Evolutionary conservation across 1,140 invertebrate genomes (phyloP), one percentile per base, ranked within the genome.

Genomic region (Thereuonema tuberculata): DNA sequence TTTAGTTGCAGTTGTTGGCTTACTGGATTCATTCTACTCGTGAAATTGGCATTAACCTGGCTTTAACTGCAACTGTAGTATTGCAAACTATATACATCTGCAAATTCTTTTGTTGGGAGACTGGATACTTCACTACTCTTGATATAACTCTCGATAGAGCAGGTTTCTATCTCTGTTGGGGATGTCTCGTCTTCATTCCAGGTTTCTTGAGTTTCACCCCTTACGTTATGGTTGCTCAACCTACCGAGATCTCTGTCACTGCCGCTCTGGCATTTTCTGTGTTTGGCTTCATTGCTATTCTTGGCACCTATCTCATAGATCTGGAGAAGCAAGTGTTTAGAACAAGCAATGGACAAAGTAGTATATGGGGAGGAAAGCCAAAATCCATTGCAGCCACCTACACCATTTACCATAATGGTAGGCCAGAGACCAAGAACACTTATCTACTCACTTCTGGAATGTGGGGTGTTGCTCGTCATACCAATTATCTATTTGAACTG

Each of bases 91-190:
- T 37, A 5, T 37, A 37, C 31, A 37, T 37, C 17, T 5, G 5
- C 31, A 37, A 37, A 17, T 37, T 37, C 31, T 37, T 37, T 17
- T 37, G 31, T 5, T 37, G 5, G 5, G 81, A 83, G 69, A 73
- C 75, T 2, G 80, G 80, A 15, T 83, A 82, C 66, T 79, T 82
- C 70, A 70, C 74, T 56, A 81, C 81, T 20, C 73, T 82, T 24
- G 80, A 82, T 63, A 82, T 82, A 28, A 81, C 77, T 53, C 61
- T 79, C n/a, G 80, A 82, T 66, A 66, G 79, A 56, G 80, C 80
- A 48, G 80, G 81, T 0, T 83, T 76, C 67, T 81, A 81, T 65
- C 74, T 82, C 47, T 81, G 80, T 62, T 81, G 79, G 78, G 80
- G 80, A 20, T 81, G 80, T 65, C 66, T 81, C 2, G 76, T 76